Evolutionary conservation across 92 coral and sea anemone genomes (phyloP).

Genomic region (Parazoanthus swiftii): DNA sequence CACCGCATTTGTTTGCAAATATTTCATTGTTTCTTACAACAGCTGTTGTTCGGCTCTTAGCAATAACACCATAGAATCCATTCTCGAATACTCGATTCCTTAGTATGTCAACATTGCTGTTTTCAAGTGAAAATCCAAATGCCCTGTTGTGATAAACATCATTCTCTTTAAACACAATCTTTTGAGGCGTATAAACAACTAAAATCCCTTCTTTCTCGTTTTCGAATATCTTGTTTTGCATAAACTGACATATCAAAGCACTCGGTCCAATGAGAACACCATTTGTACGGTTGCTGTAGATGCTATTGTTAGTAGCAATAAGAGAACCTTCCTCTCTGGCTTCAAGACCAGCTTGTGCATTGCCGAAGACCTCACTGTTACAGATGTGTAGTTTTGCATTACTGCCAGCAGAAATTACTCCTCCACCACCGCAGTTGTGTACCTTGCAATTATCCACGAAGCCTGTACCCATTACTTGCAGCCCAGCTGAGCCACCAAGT

Average conservation of each 20-base stretch:
- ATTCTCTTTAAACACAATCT: conserved; percentile 17
- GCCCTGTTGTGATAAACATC: conserved; percentile 65
- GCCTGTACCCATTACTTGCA: too few species aligned
- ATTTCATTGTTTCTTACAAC: too few species aligned
- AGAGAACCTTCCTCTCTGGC: conserved; percentile 63
- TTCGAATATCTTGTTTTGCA: too few species aligned
- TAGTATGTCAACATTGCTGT: background rate
- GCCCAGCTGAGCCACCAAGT: conserved; percentile 30
- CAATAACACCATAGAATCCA: too few species aligned
- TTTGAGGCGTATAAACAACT: too few species aligned
- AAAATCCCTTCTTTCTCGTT: too few species aligned
- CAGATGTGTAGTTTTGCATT: conserved; percentile 33
- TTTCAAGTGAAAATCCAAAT: conserved; percentile 62
- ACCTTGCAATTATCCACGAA: too few species aligned
- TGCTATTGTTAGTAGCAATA: conserved; percentile 48
- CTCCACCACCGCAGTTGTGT: conserved; percentile 30
- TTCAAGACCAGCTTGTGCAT: conserved; percentile 67
- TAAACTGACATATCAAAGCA: conserved; percentile 43
- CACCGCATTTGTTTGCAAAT: too few species aligned
- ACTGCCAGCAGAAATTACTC: conserved; percentile 40
- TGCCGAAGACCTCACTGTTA: conserved; percentile 55
- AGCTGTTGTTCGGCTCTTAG: too few species aligned
- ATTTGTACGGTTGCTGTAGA: conserved; percentile 51
- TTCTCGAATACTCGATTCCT: conserved; percentile 11
- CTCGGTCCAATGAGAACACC: conserved; percentile 61